Percentiles rank a stretch among this genome's conserved stretches.
phyloP scores from a whole-genome alignment of 2,797 vertebrate species.

The Anisognathus igniventris region DNA sequence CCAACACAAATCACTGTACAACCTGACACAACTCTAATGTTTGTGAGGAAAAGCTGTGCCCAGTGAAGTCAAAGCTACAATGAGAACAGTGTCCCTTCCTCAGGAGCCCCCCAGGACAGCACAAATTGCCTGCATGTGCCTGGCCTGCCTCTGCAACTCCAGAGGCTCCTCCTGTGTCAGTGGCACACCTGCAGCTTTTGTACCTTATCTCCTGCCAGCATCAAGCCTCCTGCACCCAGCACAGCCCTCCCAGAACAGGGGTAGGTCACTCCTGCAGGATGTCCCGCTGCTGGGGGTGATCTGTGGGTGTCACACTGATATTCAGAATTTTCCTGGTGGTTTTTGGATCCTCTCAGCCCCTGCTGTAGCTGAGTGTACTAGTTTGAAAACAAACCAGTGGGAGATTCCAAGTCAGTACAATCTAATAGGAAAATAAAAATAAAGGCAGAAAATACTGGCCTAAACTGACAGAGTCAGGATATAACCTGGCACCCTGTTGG shows the following conservation, averaged over 20 bases:
- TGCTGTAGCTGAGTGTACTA: background rate
- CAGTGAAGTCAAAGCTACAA: background rate
- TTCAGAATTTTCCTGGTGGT: background rate
- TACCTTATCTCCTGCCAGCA: background rate
- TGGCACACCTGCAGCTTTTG: background rate
- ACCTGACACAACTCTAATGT: background rate
- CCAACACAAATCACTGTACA: background rate
- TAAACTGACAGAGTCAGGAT: background rate
- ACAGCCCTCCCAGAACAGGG: background rate
- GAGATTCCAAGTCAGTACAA: background rate
- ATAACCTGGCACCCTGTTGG: background rate
- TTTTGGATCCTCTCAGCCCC: background rate
- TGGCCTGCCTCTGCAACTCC: background rate
- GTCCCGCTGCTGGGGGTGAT: rapidly evolving
- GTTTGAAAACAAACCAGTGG: background rate
- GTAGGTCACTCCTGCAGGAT: background rate
- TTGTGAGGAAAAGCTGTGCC: background rate
- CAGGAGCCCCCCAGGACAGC: background rate
- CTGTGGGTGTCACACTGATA: no score
- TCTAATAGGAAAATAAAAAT: background rate
- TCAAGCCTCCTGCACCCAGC: background rate
- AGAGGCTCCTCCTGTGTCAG: background rate
- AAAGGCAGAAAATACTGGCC: background rate
- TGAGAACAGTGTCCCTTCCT: background rate
- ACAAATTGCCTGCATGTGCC: rapidly evolving